These are phyloP conservation scores for Myxocyprinus asiaticus DNA, from an alignment of 2,113 vertebrate species.

Conservation along the genomic window DNA sequence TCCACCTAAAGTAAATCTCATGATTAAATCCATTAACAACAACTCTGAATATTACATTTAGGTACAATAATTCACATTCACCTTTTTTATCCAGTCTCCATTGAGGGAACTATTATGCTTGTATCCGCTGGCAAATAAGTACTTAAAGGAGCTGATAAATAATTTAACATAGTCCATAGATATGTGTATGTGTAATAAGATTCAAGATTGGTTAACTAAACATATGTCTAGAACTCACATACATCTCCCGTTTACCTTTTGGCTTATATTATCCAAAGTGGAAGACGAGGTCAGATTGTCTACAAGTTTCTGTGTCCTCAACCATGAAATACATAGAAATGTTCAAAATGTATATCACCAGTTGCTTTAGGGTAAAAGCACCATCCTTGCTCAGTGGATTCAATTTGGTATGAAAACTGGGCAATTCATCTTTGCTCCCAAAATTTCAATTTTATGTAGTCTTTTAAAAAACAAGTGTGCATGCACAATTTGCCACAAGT, in stretches of 20 bases:
- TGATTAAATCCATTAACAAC: no score
- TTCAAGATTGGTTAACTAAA: conserved; percentile 9
- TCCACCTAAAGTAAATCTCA: no score
- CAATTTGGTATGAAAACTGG: conserved; percentile 5
- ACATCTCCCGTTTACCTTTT: background rate
- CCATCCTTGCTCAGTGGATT: conserved; percentile 52
- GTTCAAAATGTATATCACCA: background rate
- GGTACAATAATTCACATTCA: background rate
- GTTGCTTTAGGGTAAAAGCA: conserved; percentile 44
- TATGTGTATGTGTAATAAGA: background rate
- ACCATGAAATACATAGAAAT: background rate
- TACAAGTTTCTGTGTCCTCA: background rate
- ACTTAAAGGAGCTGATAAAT: background rate
- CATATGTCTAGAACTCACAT: no score
- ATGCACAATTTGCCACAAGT: background rate
- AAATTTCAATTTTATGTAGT: background rate
- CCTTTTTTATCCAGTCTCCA: background rate
- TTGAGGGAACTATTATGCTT: background rate
- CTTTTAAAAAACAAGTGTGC: background rate
- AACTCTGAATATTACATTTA: no score
- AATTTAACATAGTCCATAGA: background rate
- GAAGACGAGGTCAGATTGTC: background rate
- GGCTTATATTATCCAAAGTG: conserved; percentile 6
- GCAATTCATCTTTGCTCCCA: conserved; percentile 62
- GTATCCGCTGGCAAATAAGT: background rate